Base-by-base conservation (phyloP, 2,888 invertebrate species). In the Phaonia tiefii region DNA sequence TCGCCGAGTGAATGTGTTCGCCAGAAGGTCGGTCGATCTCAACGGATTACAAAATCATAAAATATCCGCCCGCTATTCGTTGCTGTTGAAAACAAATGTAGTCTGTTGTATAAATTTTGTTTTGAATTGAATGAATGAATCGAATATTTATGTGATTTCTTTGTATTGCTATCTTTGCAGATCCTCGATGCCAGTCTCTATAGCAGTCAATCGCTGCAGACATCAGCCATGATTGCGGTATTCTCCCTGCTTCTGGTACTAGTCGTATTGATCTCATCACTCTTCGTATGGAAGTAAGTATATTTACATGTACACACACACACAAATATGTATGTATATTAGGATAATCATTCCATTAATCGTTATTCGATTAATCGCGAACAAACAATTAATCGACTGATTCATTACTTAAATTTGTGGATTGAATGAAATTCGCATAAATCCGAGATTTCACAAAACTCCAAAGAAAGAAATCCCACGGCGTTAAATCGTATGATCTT, bases 241-340 rank as follows among this genome's bases (percentile, higher is more conserved):
- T 95, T 95, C 91, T 95, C 96, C 87, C 93, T 96, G 86, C 93
- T 96, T 80, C 92, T 96, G 85, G 92, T 95, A 85, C 92, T 95
- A 86, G 95, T 95, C 89, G 93, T 96, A 85, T 93, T 96, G 88
- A 93, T 96, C 88, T 95, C 95, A 87, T 95, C 95, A 87, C 94
- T 96, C 87, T 93, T 96, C 86, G 94, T 96, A 91, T 96, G 96
- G 96, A 96, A 96, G 96, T 96, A 93, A 96, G 96, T 95, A 91
- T 72, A 25, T 26, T 4, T 20, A 42, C n/a, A 54, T 46, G n/a
- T 13, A 25, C 25, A 31, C 8, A 31, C 8, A 49, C 15, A 46
- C 46, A 2, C 10, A 37, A 37, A 37, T 46, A 15, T 17, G 8
- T 37, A 37, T 46, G 15, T 46, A 15, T n/a, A n/a, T n/a, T n/a